Evolutionary conservation across 1,140 invertebrate species (phyloP).

Genomic region (Psix sp.): DNA sequence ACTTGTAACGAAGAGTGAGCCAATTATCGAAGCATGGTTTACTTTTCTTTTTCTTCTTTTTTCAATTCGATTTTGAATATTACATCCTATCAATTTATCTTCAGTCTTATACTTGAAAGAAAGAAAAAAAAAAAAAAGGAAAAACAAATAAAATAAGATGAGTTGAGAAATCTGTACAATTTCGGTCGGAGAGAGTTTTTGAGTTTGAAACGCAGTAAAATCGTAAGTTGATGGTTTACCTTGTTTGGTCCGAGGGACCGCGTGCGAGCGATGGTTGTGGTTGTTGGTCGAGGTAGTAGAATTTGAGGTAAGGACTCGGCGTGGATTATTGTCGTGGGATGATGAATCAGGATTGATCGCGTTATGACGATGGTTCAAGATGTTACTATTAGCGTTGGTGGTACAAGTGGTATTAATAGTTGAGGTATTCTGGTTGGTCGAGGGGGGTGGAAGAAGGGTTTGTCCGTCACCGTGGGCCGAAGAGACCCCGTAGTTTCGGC

Average conservation of each 20-base stretch:
- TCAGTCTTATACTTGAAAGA: too few relatives aligned
- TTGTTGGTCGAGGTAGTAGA: slow-evolving; percentile 67
- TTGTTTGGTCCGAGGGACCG: slow-evolving; percentile 64
- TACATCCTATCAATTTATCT: too few relatives aligned
- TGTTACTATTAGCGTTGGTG: slow-evolving; percentile 28
- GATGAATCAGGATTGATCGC: slow-evolving; percentile 64
- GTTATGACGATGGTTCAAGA: slow-evolving; percentile 63
- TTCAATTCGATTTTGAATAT: too few relatives aligned
- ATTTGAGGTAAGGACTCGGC: slow-evolving; percentile 68
- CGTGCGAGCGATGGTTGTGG: slow-evolving; percentile 67
- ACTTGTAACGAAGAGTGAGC: too few relatives aligned
- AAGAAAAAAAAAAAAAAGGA: too few relatives aligned
- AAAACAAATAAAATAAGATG: too few relatives aligned
- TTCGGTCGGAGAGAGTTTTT: slow-evolving; percentile 14
- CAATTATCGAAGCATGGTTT: too few relatives aligned
- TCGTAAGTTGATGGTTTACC: slow-evolving; percentile 61
- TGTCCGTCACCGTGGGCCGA: slow-evolving; percentile 71
- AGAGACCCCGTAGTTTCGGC: slow-evolving; percentile 72
- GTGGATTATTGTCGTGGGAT: slow-evolving; percentile 66
- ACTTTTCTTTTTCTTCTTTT: too few relatives aligned
- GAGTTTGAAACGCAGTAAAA: slow-evolving; percentile 33
- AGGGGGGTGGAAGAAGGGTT: slow-evolving; percentile 69
- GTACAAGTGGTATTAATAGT: slow-evolving; percentile 37
- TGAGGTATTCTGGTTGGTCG: slow-evolving; percentile 65
- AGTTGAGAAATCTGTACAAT: not conserved